These are phyloP conservation scores for Melinaea marsaeus DNA, from an alignment of 2,888 invertebrate genomes.

Conservation along the genomic window DNA sequence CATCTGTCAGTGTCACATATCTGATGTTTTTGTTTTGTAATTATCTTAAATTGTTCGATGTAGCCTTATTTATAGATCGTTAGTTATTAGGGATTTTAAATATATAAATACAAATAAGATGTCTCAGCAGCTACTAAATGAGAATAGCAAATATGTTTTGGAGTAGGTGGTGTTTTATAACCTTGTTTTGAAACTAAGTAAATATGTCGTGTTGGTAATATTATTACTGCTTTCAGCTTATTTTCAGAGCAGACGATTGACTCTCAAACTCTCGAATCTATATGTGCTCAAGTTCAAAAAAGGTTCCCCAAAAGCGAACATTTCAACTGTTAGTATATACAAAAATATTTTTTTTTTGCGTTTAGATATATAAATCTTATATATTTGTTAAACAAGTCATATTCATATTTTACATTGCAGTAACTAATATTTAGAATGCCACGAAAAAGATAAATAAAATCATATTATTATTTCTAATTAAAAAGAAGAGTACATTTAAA, in stretches of 20 bases:
- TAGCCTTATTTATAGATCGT: too few species aligned
- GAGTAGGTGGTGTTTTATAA: slow-evolving; percentile 60
- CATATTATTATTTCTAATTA: too few species aligned
- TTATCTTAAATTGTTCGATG: too few species aligned
- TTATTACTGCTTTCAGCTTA: slow-evolving; percentile 69
- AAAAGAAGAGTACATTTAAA: too few species aligned
- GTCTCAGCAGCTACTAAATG: slow-evolving; percentile 66
- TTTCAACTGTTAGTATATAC: slow-evolving; percentile 81
- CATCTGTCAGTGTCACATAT: too few species aligned
- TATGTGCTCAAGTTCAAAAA: slow-evolving; percentile 87
- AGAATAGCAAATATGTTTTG: slow-evolving; percentile 72
- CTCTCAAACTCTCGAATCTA: slow-evolving; percentile 84
- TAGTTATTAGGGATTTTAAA: background rate
- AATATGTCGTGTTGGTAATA: slow-evolving; percentile 10
- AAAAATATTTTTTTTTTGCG: background rate
- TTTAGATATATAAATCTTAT: too few species aligned
- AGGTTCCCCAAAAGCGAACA: slow-evolving; percentile 87
- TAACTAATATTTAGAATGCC: too few species aligned
- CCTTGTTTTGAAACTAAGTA: slow-evolving; percentile 10
- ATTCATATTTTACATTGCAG: too few species aligned
- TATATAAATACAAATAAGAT: slow-evolving; percentile 33
- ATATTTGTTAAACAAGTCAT: too few species aligned
- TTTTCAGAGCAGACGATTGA: slow-evolving; percentile 86
- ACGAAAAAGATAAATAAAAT: too few species aligned
- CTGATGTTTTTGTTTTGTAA: too few species aligned